Base-by-base conservation (phyloP, 2,888 invertebrate genomes). In the Leuctra nigra region DNA sequence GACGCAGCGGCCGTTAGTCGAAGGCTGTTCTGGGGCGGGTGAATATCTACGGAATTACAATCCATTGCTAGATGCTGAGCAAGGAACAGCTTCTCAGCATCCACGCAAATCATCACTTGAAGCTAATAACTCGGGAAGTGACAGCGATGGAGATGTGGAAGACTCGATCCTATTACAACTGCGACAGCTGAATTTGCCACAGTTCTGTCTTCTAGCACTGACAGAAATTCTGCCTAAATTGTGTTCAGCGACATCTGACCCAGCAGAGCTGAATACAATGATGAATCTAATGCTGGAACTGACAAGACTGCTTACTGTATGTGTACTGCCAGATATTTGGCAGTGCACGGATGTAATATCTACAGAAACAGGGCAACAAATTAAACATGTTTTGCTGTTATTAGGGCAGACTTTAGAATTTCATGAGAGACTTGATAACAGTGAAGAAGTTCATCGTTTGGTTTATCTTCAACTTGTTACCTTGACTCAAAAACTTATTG, bases 321-420 rank as follows among this genome's bases (percentile, higher is more conserved):
- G 80, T 64, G 69, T 84, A 0, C 73, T 70, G 64, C 75, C 77
- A 18, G 67, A 69, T 35, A 76, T 83, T 60, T 84, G 84, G 83
- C 68, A 71, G 35, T 74, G 75, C 54, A 68, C 66, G 36, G 71
- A 73, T 46, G 73, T 75, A 64, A 72, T 71, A 1, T 70, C 75
- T 54, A 68, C 75, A 59, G 75, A 76, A 52, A 72, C 79, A 56
- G 70, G 77, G 14, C 77, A 77, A 59, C 76, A 77, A 63, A 73
- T 78, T 44, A 77, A 77, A 61, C 76, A 77, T 69, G 69, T 75
- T 7, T 75, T 84, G 68, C 71, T 77, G n/a, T 69, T 78, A 61
- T 67, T 81, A 59, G 83, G 82, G 13, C 82, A 81, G 58, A 68
- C 78, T 38, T 64, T 82, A 36, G 73, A 72, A 35, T 55, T 14